These are phyloP conservation scores for Harpegnathos saltator DNA, from an alignment of 1,140 invertebrate genomes.

Conservation along the genomic window DNA sequence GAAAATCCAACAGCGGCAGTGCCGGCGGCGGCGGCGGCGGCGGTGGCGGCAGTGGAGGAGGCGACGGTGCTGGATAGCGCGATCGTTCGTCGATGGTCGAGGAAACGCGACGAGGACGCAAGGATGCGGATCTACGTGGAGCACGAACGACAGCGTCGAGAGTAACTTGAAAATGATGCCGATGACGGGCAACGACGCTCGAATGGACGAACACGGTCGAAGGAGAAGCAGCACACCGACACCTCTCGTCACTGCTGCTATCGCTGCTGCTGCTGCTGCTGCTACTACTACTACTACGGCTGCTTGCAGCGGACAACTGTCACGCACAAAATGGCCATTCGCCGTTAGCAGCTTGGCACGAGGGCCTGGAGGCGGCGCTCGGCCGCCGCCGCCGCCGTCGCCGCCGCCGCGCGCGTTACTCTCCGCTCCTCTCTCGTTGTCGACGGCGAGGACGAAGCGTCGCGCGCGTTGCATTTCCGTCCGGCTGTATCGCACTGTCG, in stretches of 20 bases:
- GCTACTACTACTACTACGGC: conserved; percentile 37
- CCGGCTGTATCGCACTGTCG: neutral
- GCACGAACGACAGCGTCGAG: neutral
- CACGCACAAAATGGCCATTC: conserved; percentile 86
- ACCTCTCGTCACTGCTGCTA: too few relatives aligned
- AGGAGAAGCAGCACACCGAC: conserved; percentile 32
- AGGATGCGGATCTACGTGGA: conserved; percentile 14
- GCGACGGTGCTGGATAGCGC: neutral
- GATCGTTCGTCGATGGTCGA: neutral
- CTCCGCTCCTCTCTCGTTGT: conserved; percentile 40
- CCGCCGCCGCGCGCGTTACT: conserved; percentile 64
- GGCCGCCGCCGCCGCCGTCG: too few relatives aligned
- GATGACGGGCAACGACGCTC: neutral
- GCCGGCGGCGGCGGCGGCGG: neutral
- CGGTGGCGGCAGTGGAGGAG: too few relatives aligned
- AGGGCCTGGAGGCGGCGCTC: conserved; percentile 79
- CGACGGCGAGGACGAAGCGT: conserved; percentile 19
- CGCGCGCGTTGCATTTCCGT: neutral
- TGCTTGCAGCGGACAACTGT: conserved; percentile 80
- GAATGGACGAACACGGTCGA: neutral
- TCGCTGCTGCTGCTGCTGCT: too few relatives aligned
- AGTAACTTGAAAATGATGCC: neutral
- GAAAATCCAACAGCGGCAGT: conserved; percentile 54
- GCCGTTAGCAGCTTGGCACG: conserved; percentile 84
- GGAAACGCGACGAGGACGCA: too few relatives aligned